phyloP scores from a whole-genome alignment of 2,113 vertebrate species.

The Xiphophorus couchianus region DNA sequence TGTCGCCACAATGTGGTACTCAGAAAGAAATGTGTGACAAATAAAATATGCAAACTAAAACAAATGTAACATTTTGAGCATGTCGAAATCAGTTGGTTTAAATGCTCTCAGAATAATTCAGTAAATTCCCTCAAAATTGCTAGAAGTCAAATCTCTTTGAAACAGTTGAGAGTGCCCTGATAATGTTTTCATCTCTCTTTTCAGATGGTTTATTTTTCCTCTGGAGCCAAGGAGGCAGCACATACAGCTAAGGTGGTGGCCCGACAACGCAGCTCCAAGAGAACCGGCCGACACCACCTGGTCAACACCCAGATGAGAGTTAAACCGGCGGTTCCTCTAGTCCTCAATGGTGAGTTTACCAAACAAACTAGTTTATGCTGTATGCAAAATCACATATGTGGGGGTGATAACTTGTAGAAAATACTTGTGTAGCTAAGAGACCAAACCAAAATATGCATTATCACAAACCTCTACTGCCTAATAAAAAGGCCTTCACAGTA shows the following conservation, averaged over 20 bases:
- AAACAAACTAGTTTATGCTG: rapidly evolving
- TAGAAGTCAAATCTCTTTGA: too few relatives aligned
- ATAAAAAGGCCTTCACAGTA: not conserved
- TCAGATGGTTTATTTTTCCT: constrained; percentile 85
- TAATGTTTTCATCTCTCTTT: not conserved
- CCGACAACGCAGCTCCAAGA: constrained; percentile 89
- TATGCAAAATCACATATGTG: too few relatives aligned
- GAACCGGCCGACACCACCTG: constrained; percentile 81
- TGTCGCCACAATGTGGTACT: too few relatives aligned
- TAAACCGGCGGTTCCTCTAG: constrained; percentile 84
- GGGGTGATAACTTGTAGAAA: too few relatives aligned
- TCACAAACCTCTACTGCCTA: not conserved
- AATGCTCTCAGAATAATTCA: too few relatives aligned
- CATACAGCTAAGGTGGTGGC: constrained; percentile 88
- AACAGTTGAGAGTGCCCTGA: not conserved
- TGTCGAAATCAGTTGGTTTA: too few relatives aligned
- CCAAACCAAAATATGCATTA: too few relatives aligned
- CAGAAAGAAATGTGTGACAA: too few relatives aligned
- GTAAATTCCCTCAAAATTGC: too few relatives aligned
- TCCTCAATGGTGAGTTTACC: constrained; percentile 82
- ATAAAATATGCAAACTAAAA: too few relatives aligned
- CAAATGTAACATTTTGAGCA: too few relatives aligned
- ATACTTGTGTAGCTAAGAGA: not conserved
- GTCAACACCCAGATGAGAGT: constrained; percentile 96
- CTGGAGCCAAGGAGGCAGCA: constrained; percentile 80